Evolutionary conservation across 2,888 invertebrate genomes (phyloP).

Genomic region (Sarcophaga subvicina): DNA sequence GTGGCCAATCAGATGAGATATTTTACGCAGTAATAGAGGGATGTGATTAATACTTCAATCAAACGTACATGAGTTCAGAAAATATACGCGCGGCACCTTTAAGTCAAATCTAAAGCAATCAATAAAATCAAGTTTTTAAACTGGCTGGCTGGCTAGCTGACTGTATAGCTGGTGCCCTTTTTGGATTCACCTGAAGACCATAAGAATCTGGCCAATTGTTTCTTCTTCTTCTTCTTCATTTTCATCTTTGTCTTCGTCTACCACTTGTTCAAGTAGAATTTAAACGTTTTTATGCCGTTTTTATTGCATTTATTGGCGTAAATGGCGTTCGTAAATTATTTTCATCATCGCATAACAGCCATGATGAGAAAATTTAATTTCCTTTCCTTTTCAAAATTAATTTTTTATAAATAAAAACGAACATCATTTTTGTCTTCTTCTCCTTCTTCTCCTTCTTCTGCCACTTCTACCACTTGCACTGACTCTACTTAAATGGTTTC

Average conservation of each 20-base stretch:
- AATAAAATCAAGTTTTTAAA: constrained; percentile 62
- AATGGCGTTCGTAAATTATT: constrained; percentile 52
- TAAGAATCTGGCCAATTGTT: background rate
- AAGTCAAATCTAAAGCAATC: constrained; percentile 59
- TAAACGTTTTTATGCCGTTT: constrained; percentile 57
- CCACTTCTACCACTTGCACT: too few relatives aligned
- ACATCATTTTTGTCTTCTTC: background rate
- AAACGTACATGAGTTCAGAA: constrained; percentile 39
- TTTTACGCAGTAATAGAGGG: background rate
- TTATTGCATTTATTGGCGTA: constrained; percentile 50
- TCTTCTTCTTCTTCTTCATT: constrained; percentile 21
- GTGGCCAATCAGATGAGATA: background rate
- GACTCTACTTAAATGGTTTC: too few relatives aligned
- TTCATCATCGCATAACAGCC: constrained; percentile 28
- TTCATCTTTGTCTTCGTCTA: too few relatives aligned
- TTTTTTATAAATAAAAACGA: constrained; percentile 56
- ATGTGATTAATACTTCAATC: constrained; percentile 57
- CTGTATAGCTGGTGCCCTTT: background rate
- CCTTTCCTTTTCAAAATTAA: constrained; percentile 54
- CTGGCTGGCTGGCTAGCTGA: constrained; percentile 26
- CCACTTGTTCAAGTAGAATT: background rate
- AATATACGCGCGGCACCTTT: constrained; percentile 59
- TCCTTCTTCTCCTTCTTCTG: background rate
- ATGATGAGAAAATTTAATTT: constrained; percentile 66
- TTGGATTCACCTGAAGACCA: background rate